Percentiles rank a stretch among this genome's conserved stretches.
These are phyloP conservation scores for Xiphophorus maculatus DNA, from an alignment of 2,113 vertebrate species.

Conservation along the genomic window DNA sequence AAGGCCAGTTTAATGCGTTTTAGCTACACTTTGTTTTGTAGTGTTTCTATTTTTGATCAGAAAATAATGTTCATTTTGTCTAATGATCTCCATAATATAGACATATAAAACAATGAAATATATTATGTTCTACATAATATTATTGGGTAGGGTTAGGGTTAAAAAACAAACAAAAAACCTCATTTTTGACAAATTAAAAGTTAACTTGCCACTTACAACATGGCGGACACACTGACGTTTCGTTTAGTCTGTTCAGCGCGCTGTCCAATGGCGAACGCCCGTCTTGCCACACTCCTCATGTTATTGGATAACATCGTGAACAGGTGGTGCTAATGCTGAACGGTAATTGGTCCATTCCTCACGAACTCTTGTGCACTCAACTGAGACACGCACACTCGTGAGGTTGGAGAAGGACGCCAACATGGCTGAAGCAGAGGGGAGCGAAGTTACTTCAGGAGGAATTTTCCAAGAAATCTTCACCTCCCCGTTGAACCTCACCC, in stretches of 20 bases:
- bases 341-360: constrained; percentile 49
- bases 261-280: background rate
- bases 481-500: constrained; percentile 90
- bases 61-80: no score
- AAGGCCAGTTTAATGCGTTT: no score
- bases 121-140: background rate
- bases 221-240: background rate
- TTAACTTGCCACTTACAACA: background rate
- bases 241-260: background rate
- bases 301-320: constrained; percentile 28
- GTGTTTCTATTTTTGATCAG: no score
- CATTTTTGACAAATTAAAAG: background rate
- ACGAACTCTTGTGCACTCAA: background rate
- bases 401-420: constrained; percentile 55
- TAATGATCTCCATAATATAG: background rate
- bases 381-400: constrained; percentile 6
- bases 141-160: background rate
- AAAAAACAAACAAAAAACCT: no score
- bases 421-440: constrained; percentile 77
- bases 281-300: background rate
- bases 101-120: background rate
- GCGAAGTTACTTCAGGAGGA: constrained; percentile 79
- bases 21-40: no score
- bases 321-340: background rate
- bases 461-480: constrained; percentile 90